phyloP scores from a whole-genome alignment of 2,113 vertebrate genomes.

The Petroica traversi region DNA sequence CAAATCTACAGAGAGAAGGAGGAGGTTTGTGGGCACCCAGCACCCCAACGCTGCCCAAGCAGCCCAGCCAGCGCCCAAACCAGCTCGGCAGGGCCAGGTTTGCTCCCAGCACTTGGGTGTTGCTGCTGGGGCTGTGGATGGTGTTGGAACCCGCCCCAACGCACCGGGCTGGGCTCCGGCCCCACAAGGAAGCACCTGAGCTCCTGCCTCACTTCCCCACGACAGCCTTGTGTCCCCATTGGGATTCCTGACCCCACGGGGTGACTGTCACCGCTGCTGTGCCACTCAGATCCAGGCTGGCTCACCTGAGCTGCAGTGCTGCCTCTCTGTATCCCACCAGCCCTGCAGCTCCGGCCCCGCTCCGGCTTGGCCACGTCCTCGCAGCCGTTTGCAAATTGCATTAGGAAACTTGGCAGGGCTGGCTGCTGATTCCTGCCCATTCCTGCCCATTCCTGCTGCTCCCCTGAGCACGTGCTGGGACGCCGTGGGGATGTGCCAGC shows the following conservation, averaged over 20 bases:
- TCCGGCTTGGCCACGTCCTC: not conserved
- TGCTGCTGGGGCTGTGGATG: slow-evolving; percentile 5
- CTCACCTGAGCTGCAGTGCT: not conserved
- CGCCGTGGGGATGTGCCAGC: not conserved
- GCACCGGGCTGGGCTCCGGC: not conserved
- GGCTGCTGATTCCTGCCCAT: not conserved
- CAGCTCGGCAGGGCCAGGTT: not conserved
- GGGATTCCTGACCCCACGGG: fast-evolving
- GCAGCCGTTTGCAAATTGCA: not conserved
- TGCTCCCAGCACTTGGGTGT: slow-evolving; percentile 33
- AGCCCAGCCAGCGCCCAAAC: slow-evolving; percentile 21
- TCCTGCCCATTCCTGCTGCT: not conserved
- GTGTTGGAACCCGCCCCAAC: not conserved
- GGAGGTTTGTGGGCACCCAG: not conserved
- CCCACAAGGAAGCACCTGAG: not conserved
- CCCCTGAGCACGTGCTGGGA: not conserved
- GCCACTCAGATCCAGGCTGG: not conserved
- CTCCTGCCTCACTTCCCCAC: not conserved
- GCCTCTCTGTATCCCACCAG: not conserved
- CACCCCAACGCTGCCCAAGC: not conserved
- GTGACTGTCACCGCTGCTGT: not conserved
- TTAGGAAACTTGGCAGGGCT: not conserved
- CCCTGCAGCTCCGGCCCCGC: not conserved
- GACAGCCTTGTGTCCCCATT: fast-evolving
- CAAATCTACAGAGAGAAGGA: no score